Base-by-base conservation (phyloP, 1,140 invertebrate genomes). In the Drosophila ercepeae region DNA sequence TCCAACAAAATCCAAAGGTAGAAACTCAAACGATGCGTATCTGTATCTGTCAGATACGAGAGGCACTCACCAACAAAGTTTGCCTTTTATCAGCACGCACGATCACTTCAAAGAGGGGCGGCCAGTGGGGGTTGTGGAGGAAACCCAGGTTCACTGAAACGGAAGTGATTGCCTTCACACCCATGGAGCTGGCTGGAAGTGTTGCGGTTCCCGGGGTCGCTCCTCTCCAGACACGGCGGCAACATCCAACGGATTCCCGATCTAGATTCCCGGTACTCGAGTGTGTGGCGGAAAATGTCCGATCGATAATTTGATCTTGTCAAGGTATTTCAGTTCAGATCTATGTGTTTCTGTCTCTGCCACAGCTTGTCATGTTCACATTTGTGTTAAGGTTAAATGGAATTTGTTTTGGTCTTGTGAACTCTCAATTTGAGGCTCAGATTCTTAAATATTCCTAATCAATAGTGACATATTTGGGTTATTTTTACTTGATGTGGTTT, bases 81-180 rank as follows among this genome's bases (percentile, higher is more conserved):
- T 72, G 75, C 54, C 79, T 79, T 84, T 84, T 79, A 84, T 84
- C 79, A 79, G 81, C 72, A 79, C 75, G 81, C 81, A 86, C 81
- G 81, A 86, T 86, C 81, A 84, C 81, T 79, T 84, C 79, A 84
- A 84, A 84, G 79, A 60, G 67, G 29, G 34, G 44, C 29, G 21
- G 21, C 14, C 13, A 25, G 4, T 2, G n/a, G 9, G 45, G 27
- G 6, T 14, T n/a, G 21, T 4, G 18, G 29, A 42, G 13, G 16
- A 42, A 9, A 48, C 48, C 21, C 9, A 0, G 23, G 59, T 58
- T 75, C 75, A 86, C 25, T 75, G 81, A 58, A 84, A 84, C 81
- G 81, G 81, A 84, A 84, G 81, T 84, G 81, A 84, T 84, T 84
- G 75, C 81, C 83, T 84, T 84, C 76, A 84, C 81, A 84, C 78